Base-by-base conservation (phyloP, 2,888 invertebrate genomes). In the Notodonta ziczac region DNA sequence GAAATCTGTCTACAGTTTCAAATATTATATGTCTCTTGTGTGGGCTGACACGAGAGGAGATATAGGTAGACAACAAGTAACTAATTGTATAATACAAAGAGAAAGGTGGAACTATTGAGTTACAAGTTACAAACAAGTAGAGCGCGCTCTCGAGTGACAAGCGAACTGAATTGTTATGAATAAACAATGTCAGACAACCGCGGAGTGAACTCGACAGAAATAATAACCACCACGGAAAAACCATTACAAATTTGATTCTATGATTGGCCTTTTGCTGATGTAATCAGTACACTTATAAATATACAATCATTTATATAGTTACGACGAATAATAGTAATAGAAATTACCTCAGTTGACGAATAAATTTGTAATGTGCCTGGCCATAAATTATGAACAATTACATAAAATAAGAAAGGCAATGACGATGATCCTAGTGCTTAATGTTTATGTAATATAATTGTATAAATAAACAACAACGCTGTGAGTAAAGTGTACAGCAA, bases 81-180 rank as follows among this genome's bases (percentile, higher is more conserved):
- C 53, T 56, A 70, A 68, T 69, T 69, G 70, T 62, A 71, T 61
- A 69, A 50, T 59, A 65, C 64, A 65, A 73, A 76, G 78, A 78
- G 80, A 82, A 81, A 81, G 82, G 77, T 70, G 67, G 70, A 69
- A 69, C 71, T 77, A 80, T 81, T 66, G 66, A 77, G 76, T 83
- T 78, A 76, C 74, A 61, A 72, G 57, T 61, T 74, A 65, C 63
- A 60, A 62, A 59, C 68, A 72, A 63, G 63, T 70, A 56, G 69
- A 65, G 61, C 62, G 57, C 56, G 65, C 39, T 61, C 65, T 53
- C 60, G 46, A 50, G 55, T 70, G 70, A 66, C 72, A 59, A 60
- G 32, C 44, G 53, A 24, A n/a, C 61, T 56, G 35, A 65, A 65
- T 61, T 59, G 61, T 63, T 63, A 58, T 62, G 60, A 60, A 63